A percentile compares a stretch with the other conserved stretches of the same genome.
These are phyloP conservation scores for Arbacia lixula DNA, from an alignment of 53 echinoderm and acorn worm species.

Conservation along the genomic window DNA sequence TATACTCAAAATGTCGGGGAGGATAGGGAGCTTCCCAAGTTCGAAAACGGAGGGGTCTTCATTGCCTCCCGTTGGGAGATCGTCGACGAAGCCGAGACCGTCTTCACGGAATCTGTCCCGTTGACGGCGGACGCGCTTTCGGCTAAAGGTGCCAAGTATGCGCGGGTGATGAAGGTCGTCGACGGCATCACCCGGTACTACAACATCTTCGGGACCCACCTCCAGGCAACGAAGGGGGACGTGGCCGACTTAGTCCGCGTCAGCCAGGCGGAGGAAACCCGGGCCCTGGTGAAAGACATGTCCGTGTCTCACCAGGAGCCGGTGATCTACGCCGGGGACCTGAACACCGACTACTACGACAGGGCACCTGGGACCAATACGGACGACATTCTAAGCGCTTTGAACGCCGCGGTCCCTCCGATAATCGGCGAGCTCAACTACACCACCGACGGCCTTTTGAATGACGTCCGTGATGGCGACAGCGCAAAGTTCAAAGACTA, in stretches of 20 bases:
- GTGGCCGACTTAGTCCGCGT: conserved; percentile 63
- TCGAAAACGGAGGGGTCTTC: conserved; percentile 69
- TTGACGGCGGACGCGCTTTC: conserved; percentile 70
- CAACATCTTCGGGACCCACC: conserved; percentile 89
- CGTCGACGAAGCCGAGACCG: conserved; percentile 51
- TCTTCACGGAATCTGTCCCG: conserved; percentile 65
- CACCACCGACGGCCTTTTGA: conserved; percentile 77
- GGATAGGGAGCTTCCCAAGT: neutral
- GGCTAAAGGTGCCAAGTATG: conserved; percentile 86
- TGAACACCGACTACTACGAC: conserved; percentile 68
- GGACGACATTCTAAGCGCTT: conserved; percentile 64
- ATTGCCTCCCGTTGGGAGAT: conserved; percentile 81
- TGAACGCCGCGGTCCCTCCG: conserved; percentile 73
- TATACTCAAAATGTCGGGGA: conserved; percentile 79
- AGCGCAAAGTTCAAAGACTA: conserved; percentile 79
- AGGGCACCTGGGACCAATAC: conserved; percentile 48
- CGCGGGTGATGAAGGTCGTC: conserved; percentile 75
- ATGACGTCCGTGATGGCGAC: conserved; percentile 67
- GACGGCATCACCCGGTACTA: conserved; percentile 57
- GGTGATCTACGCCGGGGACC: conserved; percentile 86
- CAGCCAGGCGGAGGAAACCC: conserved; percentile 79
- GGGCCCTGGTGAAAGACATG: conserved; percentile 58
- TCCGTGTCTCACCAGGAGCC: conserved; percentile 73
- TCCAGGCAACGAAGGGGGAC: conserved; percentile 71
- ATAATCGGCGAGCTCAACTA: conserved; percentile 68